Base-by-base conservation (phyloP, 2,797 vertebrate species). In the Melanotaenia trifasciata region DNA sequence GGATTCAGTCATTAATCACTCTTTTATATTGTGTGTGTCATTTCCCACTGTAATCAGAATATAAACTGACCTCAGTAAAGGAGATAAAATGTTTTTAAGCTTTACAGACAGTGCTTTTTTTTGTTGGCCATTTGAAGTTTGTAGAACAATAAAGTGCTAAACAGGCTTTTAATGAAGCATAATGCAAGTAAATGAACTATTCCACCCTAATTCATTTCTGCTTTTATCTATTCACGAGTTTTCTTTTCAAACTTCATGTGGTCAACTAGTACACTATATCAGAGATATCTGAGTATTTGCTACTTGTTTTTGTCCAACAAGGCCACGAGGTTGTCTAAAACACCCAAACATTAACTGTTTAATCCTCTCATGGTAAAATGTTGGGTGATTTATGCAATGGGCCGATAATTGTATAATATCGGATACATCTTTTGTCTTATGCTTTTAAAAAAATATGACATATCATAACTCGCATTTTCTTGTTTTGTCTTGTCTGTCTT, bases 391-490 rank as follows among this genome's bases (percentile, higher is more conserved):
- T 93, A 93, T 90, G 92, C 92, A 94, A 86, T 20, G 61, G 86
- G 81, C 84, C 83, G 58, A 20, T 24, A 81, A 10, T 65, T 78
- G 76, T 43, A 84, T 53, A 40, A 81, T 87, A 72, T 85, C 35
- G 65, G 79, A 67, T 18, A 26, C 84, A 78, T 76, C 14, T 72
- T 90, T 83, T 86, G 60, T 50, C 85, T 90, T 89, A 64, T 91
- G 79, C 88, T 87, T 87, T 72, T 85, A 50, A 62, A 84, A 90
- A 88, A 90, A 81, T 86, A 88, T 87, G 74, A 93, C 87, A 88
- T 89, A 88, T 94, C 94, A 94, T 95, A 94, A 95, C 93, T 94
- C 82, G 54, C 94, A 94, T 94, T 94, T 95, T 95, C 93, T 93
- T 95, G 92, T 95, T 93, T 94, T 95, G 93, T 94, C 91, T 81